Evolutionary conservation across 2,888 invertebrate genomes (phyloP).

Genomic region (Lasius fuliginosus): DNA sequence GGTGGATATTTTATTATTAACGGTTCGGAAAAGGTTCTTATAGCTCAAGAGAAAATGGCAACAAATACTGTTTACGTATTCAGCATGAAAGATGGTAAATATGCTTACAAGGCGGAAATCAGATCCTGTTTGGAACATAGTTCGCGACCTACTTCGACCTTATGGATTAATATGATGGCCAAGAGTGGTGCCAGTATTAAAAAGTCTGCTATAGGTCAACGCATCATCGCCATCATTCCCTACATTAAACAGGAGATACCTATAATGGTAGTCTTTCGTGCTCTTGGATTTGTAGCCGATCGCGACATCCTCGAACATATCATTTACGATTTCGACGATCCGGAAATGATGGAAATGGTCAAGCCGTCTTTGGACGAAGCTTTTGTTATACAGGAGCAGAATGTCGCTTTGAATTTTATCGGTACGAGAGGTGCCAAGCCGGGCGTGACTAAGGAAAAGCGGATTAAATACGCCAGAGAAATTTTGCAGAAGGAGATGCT

Average conservation of each 20-base stretch:
- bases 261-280: slow-evolving; percentile 99
- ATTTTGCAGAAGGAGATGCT: slow-evolving; percentile 99
- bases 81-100: slow-evolving; percentile 99
- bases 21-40: slow-evolving; percentile 98
- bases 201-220: slow-evolving; percentile 99
- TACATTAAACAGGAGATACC: slow-evolving; percentile 99
- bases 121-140: slow-evolving; percentile 97
- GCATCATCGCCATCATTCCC: slow-evolving; percentile 98
- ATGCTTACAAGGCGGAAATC: slow-evolving; percentile 99
- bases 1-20: slow-evolving; percentile 99
- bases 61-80: slow-evolving; percentile 99
- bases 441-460: slow-evolving; percentile 99
- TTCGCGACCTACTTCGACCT: slow-evolving; percentile 98
- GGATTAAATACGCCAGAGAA: slow-evolving; percentile 99
- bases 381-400: slow-evolving; percentile 99
- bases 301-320: slow-evolving; percentile 99
- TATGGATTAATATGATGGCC: slow-evolving; percentile 99
- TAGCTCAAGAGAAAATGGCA: slow-evolving; percentile 99
- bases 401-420: slow-evolving; percentile 99
- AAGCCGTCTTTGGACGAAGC: slow-evolving; percentile 99
- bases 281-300: slow-evolving; percentile 99
- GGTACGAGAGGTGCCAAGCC: slow-evolving; percentile 98
- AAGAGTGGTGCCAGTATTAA: slow-evolving; percentile 98
- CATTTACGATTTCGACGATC: slow-evolving; percentile 99
- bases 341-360: slow-evolving; percentile 99